Evolutionary conservation across 2,888 invertebrate species (phyloP), one percentile per base, ranked within the genome.

Genomic region (Drosophila paramelanica): DNA sequence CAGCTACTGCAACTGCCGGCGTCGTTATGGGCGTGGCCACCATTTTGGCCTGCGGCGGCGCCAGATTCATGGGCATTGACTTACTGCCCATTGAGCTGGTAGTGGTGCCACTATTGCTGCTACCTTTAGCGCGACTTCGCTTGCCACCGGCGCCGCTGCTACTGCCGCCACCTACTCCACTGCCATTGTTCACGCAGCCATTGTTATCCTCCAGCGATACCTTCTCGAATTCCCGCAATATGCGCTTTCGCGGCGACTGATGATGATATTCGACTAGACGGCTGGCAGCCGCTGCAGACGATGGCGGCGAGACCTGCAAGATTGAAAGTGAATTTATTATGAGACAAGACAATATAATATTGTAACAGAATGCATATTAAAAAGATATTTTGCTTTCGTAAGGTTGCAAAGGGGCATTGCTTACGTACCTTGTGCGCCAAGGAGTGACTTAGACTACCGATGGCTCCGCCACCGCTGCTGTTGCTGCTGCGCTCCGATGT

Each of bases 221-320:
- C 87, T 95, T 94, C 91, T 97, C 97, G 90, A 97, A 94, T 91
- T 97, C 97, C 58, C 96, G 94, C 70, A 97, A 93, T 92, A 97
- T 96, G 80, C 97, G 94, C 91, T 97, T 97, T 42, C 97, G 94
- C 52, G 97, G 97, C 67, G 97, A 97, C 67, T 92, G 92, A 68
- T 92, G 92, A 73, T 92, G 91, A 70, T 91, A 90, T 57, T 92
- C 92, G 81, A 92, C 90, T 86, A 92, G 88, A 83, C 92, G 90
- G 55, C 91, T 89, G 46, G 83, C 72, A 53, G 91, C 78, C 56
- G 90, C 74, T 58, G 89, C 83, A 41, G 91, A 84, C 41, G 82
- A 77, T 51, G 91, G 91, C 53, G 89, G 91, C 61, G 89, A 91
- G 67, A 90, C 88, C 90, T 89, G 59, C 61, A 64, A 67, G 7